phyloP scores from a whole-genome alignment of 2,113 vertebrate genomes.

The Suncus etruscus region DNA sequence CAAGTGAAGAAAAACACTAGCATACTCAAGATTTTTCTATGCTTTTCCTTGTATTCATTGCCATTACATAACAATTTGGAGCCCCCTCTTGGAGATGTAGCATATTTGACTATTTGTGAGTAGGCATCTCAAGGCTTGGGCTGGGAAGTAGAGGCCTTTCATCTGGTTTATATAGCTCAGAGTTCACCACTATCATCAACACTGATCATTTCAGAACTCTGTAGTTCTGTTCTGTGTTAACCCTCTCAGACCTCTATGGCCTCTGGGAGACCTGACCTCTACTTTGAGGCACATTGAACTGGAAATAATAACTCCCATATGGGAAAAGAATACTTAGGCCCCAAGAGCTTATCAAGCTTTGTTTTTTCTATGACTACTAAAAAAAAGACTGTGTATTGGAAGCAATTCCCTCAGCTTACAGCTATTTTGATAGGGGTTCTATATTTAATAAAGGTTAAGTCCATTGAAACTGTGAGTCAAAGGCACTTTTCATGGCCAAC shows the following conservation, averaged over 20 bases:
- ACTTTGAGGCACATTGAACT: slow-evolving; percentile 83
- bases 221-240: slow-evolving; percentile 78
- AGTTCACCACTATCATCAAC: slow-evolving; percentile 75
- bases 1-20: not conserved
- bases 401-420: slow-evolving; percentile 82
- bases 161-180: slow-evolving; percentile 73
- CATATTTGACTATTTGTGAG: not conserved
- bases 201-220: slow-evolving; percentile 67
- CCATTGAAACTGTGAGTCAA: slow-evolving; percentile 81
- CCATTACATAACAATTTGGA: slow-evolving; percentile 55
- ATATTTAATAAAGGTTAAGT: slow-evolving; percentile 84
- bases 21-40: not conserved
- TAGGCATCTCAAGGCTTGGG: not conserved
- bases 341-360: slow-evolving; percentile 80
- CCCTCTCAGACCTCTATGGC: slow-evolving; percentile 74
- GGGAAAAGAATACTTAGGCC: slow-evolving; percentile 80
- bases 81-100: slow-evolving; percentile 68
- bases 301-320: slow-evolving; percentile 85
- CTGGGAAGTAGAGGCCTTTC: slow-evolving; percentile 58
- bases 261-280: slow-evolving; percentile 82
- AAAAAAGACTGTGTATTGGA: slow-evolving; percentile 77
- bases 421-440: slow-evolving; percentile 81
- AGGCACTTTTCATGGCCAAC: slow-evolving; percentile 80
- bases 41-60: not conserved
- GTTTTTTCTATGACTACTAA: slow-evolving; percentile 78